Percentiles rank a stretch among this genome's conserved stretches.
phyloP scores from a whole-genome alignment of 1,140 invertebrate genomes.

The Solenopsis invicta region DNA sequence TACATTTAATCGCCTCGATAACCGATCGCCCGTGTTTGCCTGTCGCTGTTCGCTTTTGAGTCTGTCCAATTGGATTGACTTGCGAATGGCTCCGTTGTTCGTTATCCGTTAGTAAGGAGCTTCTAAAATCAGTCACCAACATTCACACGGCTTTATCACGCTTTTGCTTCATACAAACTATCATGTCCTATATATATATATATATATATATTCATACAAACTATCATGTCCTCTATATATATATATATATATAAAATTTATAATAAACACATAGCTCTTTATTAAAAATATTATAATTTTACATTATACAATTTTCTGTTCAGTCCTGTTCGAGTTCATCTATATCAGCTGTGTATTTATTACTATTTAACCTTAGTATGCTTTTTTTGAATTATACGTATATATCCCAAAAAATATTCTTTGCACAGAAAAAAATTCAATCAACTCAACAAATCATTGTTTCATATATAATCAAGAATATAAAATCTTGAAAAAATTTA shows the following conservation, averaged over 20 bases:
- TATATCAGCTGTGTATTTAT: neutral
- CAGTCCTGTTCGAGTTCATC: neutral
- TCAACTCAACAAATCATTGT: no score
- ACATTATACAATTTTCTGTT: neutral
- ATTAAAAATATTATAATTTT: slow-evolving; percentile 20
- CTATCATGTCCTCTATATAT: no score
- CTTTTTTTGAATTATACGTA: neutral
- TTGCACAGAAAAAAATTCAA: no score
- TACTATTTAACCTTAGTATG: neutral
- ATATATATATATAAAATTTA: no score
- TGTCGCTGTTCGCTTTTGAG: slow-evolving; percentile 65
- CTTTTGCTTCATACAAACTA: neutral
- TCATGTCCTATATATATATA: no score
- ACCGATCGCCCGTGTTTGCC: slow-evolving; percentile 63
- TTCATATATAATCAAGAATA: no score
- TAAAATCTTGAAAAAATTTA: no score
- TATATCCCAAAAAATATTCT: neutral
- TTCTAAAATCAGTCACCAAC: neutral
- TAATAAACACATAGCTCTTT: neutral
- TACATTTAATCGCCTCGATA: slow-evolving; percentile 59
- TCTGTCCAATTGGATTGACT: slow-evolving; percentile 58
- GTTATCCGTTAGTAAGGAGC: slow-evolving; percentile 45
- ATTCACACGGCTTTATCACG: neutral
- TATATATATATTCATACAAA: no score
- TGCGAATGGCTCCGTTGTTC: slow-evolving; percentile 33